These are phyloP conservation scores for Herpetotheres cachinnans DNA, from an alignment of 2,113 vertebrate genomes.

Conservation along the genomic window DNA sequence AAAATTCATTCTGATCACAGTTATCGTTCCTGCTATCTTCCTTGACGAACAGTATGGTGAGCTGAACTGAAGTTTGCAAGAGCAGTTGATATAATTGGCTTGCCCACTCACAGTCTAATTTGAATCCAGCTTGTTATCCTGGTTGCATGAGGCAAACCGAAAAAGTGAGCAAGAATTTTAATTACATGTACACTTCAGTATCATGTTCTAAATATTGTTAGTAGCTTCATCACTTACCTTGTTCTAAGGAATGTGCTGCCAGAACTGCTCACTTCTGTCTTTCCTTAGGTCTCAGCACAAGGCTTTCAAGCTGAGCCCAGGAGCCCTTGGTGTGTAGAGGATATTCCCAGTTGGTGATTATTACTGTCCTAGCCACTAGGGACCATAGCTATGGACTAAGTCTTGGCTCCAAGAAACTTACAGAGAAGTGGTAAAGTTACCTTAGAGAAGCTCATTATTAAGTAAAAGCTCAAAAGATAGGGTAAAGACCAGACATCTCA, in stretches of 20 bases:
- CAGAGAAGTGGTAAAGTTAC: background rate
- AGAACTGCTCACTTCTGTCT: background rate
- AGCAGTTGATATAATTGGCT: background rate
- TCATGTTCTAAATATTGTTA: background rate
- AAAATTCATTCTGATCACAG: slow-evolving; percentile 13
- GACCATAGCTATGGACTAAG: background rate
- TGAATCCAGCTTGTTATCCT: background rate
- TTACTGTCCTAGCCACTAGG: background rate
- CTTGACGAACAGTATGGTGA: background rate
- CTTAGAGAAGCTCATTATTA: background rate
- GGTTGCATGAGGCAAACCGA: background rate
- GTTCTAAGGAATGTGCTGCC: background rate
- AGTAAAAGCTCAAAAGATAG: background rate
- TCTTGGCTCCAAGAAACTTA: background rate
- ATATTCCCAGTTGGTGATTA: background rate
- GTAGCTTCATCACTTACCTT: background rate
- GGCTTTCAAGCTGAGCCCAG: background rate
- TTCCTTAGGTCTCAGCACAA: background rate
- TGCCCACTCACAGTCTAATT: background rate
- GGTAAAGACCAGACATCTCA: background rate
- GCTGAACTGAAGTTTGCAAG: background rate
- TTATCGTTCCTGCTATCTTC: background rate
- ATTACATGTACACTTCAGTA: background rate
- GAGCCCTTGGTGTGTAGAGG: fast-evolving
- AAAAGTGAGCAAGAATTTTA: background rate